Evolutionary conservation across 2,888 invertebrate genomes (phyloP).

Genomic region (Resseliella maxima): DNA sequence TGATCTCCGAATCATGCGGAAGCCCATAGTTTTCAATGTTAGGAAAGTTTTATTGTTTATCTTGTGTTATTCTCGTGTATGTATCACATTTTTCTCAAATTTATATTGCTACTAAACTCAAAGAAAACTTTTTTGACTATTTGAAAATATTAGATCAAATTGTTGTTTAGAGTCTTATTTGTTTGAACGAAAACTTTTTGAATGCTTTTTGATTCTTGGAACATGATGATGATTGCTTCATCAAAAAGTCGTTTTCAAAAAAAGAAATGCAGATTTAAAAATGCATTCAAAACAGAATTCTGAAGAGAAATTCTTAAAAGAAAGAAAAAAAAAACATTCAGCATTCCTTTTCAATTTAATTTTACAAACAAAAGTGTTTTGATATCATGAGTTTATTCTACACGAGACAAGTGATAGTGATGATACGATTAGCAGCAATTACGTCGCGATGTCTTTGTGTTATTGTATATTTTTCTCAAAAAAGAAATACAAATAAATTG

Average conservation of each 20-base stretch:
- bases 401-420: not conserved
- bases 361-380: not conserved
- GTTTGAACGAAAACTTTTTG: too few relatives aligned
- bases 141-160: too few relatives aligned
- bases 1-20: not conserved
- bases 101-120: not conserved
- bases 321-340: not conserved
- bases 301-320: not conserved
- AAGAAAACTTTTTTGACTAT: not conserved
- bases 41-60: conserved; percentile 26
- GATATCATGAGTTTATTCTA: not conserved
- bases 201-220: not conserved
- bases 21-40: not conserved
- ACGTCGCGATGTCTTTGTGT: not conserved
- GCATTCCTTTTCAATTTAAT: not conserved
- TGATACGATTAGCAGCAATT: conserved; percentile 14
- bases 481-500: not conserved
- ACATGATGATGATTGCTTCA: not conserved
- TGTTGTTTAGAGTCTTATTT: too few relatives aligned
- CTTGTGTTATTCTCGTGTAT: not conserved
- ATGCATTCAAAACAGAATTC: not conserved
- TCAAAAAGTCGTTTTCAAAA: conserved; percentile 37
- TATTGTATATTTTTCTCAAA: not conserved
- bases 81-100: not conserved
- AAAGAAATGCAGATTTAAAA: not conserved